A percentile compares a stretch with the other conserved stretches of the same genome.
Conservation (phyloP, 2,113 vertebrate genomes). For the Rhabdornis inornatus region DNA sequence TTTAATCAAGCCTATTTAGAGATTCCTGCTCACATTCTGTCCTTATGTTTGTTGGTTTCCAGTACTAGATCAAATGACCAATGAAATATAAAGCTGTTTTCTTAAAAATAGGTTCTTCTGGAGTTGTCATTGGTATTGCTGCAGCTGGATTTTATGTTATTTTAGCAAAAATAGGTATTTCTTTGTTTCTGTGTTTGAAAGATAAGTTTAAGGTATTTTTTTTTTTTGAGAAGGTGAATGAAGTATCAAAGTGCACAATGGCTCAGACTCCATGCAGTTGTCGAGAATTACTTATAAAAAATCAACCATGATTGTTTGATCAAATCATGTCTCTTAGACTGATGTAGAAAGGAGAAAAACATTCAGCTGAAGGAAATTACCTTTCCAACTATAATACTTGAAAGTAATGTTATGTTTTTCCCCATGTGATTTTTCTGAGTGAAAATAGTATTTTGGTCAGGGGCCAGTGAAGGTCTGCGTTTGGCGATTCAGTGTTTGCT, state of each 20-base stretch:
- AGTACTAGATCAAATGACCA: neutral
- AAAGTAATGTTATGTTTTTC: constrained; percentile 1
- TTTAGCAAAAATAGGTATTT: neutral
- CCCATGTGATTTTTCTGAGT: constrained; percentile 33
- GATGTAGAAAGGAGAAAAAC: constrained; percentile 15
- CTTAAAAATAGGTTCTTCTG: neutral
- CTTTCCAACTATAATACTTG: constrained; percentile 43
- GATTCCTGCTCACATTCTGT: neutral
- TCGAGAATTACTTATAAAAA: neutral
- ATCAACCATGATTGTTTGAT: neutral
- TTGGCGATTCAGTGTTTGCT: neutral
- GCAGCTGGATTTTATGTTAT: neutral
- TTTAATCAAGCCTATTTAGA: constrained; percentile 5
- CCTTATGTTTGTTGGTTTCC: neutral
- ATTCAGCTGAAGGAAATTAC: constrained; percentile 52
- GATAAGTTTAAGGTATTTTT: neutral
- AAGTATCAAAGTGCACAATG: neutral
- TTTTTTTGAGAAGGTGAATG: neutral
- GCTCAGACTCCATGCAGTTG: neutral
- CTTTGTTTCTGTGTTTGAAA: neutral
- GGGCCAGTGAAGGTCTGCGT: neutral
- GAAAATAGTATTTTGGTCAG: constrained; percentile 10
- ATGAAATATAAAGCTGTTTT: neutral
- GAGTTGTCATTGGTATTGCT: neutral
- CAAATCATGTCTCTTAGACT: neutral